phyloP scores from a whole-genome alignment of 2,113 vertebrate species.

The Alectura lathami region DNA sequence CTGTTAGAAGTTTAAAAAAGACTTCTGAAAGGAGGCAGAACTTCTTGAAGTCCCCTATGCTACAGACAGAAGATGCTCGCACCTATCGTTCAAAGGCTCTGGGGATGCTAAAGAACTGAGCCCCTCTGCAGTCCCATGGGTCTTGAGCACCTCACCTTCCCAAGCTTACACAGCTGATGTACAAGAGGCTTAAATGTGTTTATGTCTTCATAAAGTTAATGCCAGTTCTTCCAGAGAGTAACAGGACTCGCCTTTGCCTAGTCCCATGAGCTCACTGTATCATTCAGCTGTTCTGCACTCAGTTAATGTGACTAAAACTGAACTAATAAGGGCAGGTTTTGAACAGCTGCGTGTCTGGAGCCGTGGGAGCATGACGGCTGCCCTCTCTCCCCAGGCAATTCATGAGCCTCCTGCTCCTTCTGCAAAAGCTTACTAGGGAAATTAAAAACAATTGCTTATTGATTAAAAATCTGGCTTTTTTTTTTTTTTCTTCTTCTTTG shows the following conservation, averaged over 20 bases:
- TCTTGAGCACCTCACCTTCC: background rate
- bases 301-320: background rate
- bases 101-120: background rate
- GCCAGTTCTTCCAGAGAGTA: background rate
- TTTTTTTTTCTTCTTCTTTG: rapidly evolving
- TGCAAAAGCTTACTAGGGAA: background rate
- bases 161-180: background rate
- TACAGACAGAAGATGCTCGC: background rate
- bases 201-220: background rate
- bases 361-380: background rate
- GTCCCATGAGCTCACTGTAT: background rate
- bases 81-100: background rate
- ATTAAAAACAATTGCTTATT: background rate
- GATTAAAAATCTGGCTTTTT: background rate
- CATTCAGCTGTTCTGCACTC: background rate
- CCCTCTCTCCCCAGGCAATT: background rate
- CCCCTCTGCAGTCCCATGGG: background rate
- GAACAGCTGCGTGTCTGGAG: background rate
- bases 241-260: background rate
- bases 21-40: background rate
- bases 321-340: background rate
- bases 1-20: background rate
- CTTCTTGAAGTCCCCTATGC: background rate
- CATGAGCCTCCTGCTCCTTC: background rate
- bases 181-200: background rate